Evolutionary conservation across 1,140 invertebrate species (phyloP).

Genomic region (Halesus radiatus): DNA sequence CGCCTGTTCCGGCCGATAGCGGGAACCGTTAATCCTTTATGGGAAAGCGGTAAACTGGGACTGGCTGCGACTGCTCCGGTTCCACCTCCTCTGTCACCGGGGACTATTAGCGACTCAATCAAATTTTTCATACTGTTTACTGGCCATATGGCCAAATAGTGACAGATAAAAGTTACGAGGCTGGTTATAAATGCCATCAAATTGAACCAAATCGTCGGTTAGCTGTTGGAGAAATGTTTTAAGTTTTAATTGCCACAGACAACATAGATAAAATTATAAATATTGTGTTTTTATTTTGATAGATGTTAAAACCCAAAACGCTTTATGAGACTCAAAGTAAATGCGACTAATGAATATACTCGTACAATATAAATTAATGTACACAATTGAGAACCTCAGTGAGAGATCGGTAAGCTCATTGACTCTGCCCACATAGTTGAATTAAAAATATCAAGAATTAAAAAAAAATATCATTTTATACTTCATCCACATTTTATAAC

Average conservation of each 20-base stretch:
- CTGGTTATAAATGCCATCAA: background rate
- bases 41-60: slow-evolving; percentile 32
- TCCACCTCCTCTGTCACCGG: background rate
- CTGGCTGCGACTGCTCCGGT: background rate
- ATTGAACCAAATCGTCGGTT: background rate
- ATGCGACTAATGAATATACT: too few species aligned
- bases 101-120: slow-evolving; percentile 42
- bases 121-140: slow-evolving; percentile 6
- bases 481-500: too few species aligned
- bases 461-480: too few species aligned
- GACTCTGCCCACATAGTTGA: too few species aligned
- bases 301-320: too few species aligned
- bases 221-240: background rate
- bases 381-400: too few species aligned
- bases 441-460: too few species aligned
- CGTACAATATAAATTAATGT: too few species aligned
- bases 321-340: too few species aligned
- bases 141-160: background rate
- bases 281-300: too few species aligned
- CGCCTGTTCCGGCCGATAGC: slow-evolving; percentile 49
- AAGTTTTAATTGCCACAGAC: too few species aligned
- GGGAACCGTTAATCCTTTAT: slow-evolving; percentile 54
- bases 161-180: background rate
- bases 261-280: background rate
- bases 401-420: too few species aligned